phyloP scores from a whole-genome alignment of 2,888 invertebrate species.

The Orgyia antiqua region DNA sequence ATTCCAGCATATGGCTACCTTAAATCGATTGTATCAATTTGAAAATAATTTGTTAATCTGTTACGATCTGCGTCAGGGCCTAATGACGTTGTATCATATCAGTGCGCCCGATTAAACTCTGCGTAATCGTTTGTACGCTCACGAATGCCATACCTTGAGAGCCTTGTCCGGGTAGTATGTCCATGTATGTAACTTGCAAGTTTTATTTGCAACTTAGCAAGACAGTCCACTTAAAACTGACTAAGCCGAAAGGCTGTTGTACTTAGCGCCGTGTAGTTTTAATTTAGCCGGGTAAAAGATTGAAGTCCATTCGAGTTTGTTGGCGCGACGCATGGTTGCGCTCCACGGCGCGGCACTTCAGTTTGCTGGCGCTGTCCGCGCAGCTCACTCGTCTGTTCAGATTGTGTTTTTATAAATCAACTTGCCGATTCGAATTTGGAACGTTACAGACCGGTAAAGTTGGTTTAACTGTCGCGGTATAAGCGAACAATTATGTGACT shows the following conservation, averaged over 20 bases:
- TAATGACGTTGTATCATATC: slow-evolving; percentile 32
- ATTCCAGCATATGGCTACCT: no score
- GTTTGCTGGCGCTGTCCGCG: slow-evolving; percentile 72
- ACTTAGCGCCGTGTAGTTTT: slow-evolving; percentile 24
- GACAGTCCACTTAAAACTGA: slow-evolving; percentile 46
- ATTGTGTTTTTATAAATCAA: slow-evolving; percentile 31
- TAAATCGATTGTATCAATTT: no score
- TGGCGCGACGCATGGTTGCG: slow-evolving; percentile 58
- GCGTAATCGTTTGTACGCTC: slow-evolving; percentile 51
- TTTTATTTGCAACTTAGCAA: slow-evolving; percentile 63
- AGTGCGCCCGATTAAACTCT: slow-evolving; percentile 33
- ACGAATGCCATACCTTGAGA: slow-evolving; percentile 57
- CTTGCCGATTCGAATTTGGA: slow-evolving; percentile 61
- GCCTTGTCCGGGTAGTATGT: slow-evolving; percentile 61
- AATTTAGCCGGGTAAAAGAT: slow-evolving; percentile 67
- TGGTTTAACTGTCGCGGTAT: slow-evolving; percentile 65
- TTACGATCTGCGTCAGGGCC: slow-evolving; percentile 26
- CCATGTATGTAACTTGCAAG: slow-evolving; percentile 61
- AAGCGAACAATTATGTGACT: slow-evolving; percentile 50
- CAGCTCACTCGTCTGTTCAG: slow-evolving; percentile 62
- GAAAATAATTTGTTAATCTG: slow-evolving; percentile 33
- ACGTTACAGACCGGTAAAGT: slow-evolving; percentile 68
- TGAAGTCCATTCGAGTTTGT: slow-evolving; percentile 60
- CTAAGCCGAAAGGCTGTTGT: slow-evolving; percentile 21
- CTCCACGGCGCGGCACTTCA: slow-evolving; percentile 44